Evolutionary conservation across 1,140 invertebrate species (phyloP), one percentile per base, ranked within the genome.

Genomic region (Saccostrea cuccullata): DNA sequence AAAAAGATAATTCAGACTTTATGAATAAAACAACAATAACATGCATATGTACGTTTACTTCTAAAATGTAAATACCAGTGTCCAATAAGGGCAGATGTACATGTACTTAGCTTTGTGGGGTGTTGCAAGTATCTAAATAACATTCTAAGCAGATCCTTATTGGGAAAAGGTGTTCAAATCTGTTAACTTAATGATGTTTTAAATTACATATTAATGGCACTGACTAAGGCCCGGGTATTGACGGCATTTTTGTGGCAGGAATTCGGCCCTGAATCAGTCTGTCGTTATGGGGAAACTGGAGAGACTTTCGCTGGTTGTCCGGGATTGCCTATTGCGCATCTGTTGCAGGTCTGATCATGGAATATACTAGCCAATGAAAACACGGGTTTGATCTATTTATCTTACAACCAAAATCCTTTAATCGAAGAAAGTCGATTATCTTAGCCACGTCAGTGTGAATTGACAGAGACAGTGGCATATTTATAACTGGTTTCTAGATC

Each of bases 371-470:
- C 70, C 70, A 77, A 77, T 77, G 26, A 77, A 77, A 77, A 77
- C 70, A 77, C 70, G 30, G 23, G 70, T 77, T 77, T 77, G 70
- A 30, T 77, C 12, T 77, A 77, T 77, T 77, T 77, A 77, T 77
- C 70, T 77, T 77, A 77, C 26, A 77, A 77, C 23, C 70, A 11
- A 77, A 77, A 77, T 77, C 70, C 70, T 30, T 77, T 77, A 77
- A 77, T 77, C 70, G 70, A 77, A 77, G 70, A 30, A 47, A 77
- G 70, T 77, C 70, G 70, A 77, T 77, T 77, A 77, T 36, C 60
- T 77, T 30, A 30, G 70, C 15, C 70, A 77, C 58, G 58, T 64
- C 58, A n/a, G 70, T 30, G 30, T 8, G 70, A 77, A 36, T 77
- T 77, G 70, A 77, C 70, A 30, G 15, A 30, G 70, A 30, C 26